Percentiles rank a stretch among this genome's conserved stretches.
phyloP scores from a whole-genome alignment of 2,113 vertebrate species.

The Macroglossus sobrinus region DNA sequence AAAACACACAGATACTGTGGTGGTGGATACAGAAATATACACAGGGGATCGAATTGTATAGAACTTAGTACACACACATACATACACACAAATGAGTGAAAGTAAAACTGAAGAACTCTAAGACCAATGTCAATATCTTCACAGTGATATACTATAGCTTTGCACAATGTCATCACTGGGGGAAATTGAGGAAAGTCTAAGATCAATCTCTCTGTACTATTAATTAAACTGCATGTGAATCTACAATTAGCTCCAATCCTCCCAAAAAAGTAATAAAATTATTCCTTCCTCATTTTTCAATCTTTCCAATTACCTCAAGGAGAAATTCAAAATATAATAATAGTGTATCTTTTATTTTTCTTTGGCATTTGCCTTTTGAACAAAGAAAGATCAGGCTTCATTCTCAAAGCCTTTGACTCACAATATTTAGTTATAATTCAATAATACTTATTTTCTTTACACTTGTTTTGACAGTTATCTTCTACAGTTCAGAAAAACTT shows the following conservation, averaged over 20 bases:
- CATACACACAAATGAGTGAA: no score
- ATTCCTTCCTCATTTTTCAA: neutral
- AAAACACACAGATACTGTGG: neutral
- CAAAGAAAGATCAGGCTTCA: neutral
- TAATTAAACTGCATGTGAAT: neutral
- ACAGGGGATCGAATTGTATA: no score
- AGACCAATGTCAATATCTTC: fast-evolving
- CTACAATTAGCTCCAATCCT: neutral
- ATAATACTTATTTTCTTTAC: neutral
- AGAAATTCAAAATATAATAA: neutral
- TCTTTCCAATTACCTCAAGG: neutral
- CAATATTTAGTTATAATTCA: neutral
- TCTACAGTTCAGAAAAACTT: neutral
- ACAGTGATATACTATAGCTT: neutral
- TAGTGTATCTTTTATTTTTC: neutral
- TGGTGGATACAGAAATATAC: neutral
- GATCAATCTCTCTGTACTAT: neutral
- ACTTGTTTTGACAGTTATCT: neutral
- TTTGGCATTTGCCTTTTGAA: neutral
- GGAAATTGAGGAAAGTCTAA: no score
- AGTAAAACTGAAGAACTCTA: neutral
- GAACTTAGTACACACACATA: neutral
- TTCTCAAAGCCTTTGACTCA: neutral
- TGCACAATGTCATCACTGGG: neutral
- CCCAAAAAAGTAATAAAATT: neutral